Percentiles rank a stretch among this genome's conserved stretches.
Conservation (phyloP, 2,113 vertebrate species). For the Archilochus colubris region DNA sequence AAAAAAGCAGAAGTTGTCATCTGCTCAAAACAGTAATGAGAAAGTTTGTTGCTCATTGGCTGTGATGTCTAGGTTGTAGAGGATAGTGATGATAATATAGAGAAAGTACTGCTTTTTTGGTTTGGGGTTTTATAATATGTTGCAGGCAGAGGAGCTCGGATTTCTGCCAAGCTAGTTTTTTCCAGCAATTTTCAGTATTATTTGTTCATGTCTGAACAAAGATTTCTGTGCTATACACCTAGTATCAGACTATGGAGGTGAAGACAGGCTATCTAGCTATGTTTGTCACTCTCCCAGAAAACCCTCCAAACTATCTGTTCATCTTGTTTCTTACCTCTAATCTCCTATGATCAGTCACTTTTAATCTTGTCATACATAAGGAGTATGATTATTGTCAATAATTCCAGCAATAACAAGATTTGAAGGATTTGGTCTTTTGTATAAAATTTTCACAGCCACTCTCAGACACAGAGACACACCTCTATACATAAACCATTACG, state of each 20-base stretch:
- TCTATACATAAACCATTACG: background rate
- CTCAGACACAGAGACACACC: too few species aligned
- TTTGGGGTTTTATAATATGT: background rate
- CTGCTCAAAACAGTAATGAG: background rate
- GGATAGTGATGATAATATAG: background rate
- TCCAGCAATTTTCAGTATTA: background rate
- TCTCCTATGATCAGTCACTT: background rate
- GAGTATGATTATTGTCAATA: background rate
- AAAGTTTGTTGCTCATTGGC: background rate
- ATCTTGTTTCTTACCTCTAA: background rate
- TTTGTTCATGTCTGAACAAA: background rate
- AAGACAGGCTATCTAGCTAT: background rate
- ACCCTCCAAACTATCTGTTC: accelerated
- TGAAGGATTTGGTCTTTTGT: background rate
- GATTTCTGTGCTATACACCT: background rate
- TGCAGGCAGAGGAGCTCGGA: background rate
- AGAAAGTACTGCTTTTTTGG: background rate
- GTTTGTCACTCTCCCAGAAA: background rate
- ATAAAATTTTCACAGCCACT: background rate
- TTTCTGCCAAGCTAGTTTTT: background rate
- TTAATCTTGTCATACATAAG: background rate
- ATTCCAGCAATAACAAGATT: background rate
- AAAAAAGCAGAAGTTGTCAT: background rate
- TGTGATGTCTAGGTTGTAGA: background rate
- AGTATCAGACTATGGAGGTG: background rate